Base-by-base conservation (phyloP, 2,888 invertebrate species). In the Callyntrura sp. region DNA sequence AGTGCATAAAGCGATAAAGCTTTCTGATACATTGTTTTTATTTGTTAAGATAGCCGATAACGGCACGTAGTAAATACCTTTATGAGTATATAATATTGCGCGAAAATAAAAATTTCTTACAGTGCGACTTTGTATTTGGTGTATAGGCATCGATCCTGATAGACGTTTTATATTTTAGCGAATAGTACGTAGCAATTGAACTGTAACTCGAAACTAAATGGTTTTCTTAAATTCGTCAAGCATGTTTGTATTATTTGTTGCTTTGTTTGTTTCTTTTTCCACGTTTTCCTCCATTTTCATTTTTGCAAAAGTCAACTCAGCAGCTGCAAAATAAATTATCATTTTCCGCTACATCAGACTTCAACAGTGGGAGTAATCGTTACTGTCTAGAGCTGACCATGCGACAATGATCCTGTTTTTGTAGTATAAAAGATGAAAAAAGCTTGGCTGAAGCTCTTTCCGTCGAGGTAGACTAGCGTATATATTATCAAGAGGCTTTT, bases 271-370 rank as follows among this genome's bases (percentile, higher is more conserved):
- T 20, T 60, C 8, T 20, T n/a, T n/a, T n/a, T n/a, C n/a, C n/a
- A n/a, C n/a, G n/a, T 5, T 8, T 60, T 60, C 60, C 60, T 20
- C 23, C 12, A 55, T 14, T 62, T 62, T 23, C 23, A 23, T 20
- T 62, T 62, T 62, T 62, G 23, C n/a, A n/a, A 65, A 65, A 65
- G 28, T 65, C 60, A 60, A 14, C 65, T 28, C 11, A 65, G 28
- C 14, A 65, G 11, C 5, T 28, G n/a, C 25, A 65, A 28, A 3
- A 5, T 14, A 25, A 28, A 28, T 28, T 25, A 65, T n/a, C 8
- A 57, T 57, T 57, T 57, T 14, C 57, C 4, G n/a, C 11, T 9
- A 6, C 57, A 57, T 57, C 57, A 11, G 14, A 57, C 57, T 57
- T 14, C 57, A n/a, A n/a, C n/a, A n/a, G 4, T 9, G n/a, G n/a